phyloP scores from a whole-genome alignment of 2,113 vertebrate species.

The Oostethus manadensis region DNA sequence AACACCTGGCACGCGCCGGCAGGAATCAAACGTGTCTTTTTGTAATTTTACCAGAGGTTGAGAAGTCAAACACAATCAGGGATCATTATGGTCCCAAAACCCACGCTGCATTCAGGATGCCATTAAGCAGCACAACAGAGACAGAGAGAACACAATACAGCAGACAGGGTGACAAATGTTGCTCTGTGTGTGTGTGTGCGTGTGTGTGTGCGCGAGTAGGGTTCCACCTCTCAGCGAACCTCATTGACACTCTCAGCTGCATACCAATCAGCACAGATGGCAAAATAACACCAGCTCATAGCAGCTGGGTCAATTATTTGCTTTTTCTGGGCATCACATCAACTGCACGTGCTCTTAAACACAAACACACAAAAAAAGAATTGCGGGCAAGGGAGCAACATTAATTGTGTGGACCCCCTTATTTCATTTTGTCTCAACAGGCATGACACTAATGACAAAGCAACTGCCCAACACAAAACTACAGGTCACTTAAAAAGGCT shows the following conservation, averaged over 20 bases:
- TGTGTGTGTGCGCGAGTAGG: conserved; percentile 38
- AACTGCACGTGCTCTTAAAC: conserved; percentile 10
- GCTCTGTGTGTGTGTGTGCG: conserved; percentile 3
- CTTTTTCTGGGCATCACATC: conserved; percentile 24
- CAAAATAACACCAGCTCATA: conserved; percentile 41
- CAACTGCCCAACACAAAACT: conserved; percentile 25
- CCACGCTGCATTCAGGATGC: conserved; percentile 40
- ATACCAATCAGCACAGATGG: conserved; percentile 62
- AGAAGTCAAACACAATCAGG: conserved; percentile 53
- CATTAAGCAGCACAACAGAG: conserved; percentile 45
- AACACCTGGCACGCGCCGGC: conserved; percentile 50
- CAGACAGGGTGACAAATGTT: conserved; percentile 45
- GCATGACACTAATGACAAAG: conserved; percentile 34
- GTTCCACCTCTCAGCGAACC: conserved; percentile 59
- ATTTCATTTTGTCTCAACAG: conserved; percentile 30
- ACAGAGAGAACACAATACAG: conserved; percentile 5
- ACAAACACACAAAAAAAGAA: conserved; percentile 25
- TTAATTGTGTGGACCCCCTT: conserved; percentile 17
- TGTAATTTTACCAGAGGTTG: conserved; percentile 50
- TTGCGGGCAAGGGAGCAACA: not conserved
- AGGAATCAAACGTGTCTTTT: conserved; percentile 39
- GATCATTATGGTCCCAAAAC: conserved; percentile 48
- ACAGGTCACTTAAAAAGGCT: conserved; percentile 41
- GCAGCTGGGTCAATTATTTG: conserved; percentile 37
- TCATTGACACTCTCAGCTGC: conserved; percentile 62